Conservation (phyloP, 2,113 vertebrate species). For the Microtus montanus region DNA sequence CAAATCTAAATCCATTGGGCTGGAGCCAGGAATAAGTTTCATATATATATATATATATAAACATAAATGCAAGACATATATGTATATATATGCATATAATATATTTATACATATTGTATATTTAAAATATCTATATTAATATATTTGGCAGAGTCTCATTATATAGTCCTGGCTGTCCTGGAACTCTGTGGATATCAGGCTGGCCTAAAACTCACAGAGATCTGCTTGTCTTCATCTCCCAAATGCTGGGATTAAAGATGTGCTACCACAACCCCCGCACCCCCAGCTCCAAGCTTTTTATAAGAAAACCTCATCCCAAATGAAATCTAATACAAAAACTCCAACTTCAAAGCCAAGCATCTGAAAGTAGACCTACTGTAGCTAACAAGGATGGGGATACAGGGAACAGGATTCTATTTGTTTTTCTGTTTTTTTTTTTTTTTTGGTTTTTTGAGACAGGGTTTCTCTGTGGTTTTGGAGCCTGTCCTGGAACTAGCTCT, state of each 20-base stretch:
- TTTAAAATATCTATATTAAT: background rate
- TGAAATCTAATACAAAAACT: background rate
- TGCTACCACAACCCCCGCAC: background rate
- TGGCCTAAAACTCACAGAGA: background rate
- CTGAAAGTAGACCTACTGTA: background rate
- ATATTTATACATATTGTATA: background rate
- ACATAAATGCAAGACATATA: background rate
- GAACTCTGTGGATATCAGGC: background rate
- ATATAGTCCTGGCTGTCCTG: background rate
- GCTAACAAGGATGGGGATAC: background rate
- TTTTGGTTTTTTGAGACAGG: too few relatives aligned
- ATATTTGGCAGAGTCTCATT: background rate
- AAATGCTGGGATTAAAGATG: background rate
- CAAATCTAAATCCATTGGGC: background rate
- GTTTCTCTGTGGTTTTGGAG: too few relatives aligned
- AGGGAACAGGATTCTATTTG: background rate
- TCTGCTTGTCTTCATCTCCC: background rate
- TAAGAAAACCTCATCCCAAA: background rate
- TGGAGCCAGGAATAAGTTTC: background rate
- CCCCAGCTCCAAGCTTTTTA: background rate
- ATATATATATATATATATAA: background rate
- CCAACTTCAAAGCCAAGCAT: background rate
- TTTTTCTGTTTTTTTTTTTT: too few relatives aligned
- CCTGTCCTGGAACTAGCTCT: too few relatives aligned
- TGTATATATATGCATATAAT: background rate